Evolutionary conservation across 1,140 invertebrate genomes (phyloP).

Genomic region (Zaprionus inermis): DNA sequence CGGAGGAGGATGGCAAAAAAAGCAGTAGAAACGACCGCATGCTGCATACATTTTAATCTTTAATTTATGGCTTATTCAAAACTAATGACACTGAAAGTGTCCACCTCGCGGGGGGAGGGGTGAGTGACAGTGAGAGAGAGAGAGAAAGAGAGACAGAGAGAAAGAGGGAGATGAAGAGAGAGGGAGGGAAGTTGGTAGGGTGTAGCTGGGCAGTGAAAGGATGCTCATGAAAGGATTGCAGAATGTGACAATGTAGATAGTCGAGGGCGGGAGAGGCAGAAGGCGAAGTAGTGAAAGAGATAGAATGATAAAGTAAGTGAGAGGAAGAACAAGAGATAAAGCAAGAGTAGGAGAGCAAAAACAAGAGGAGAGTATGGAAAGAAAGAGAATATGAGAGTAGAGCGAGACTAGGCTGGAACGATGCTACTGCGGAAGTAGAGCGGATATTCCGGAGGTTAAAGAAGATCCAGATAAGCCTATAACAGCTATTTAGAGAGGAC

Average conservation of each 20-base stretch:
- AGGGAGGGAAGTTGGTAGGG: not conserved
- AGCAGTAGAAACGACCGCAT: constrained; percentile 26
- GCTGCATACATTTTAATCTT: constrained; percentile 70
- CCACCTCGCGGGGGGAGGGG: constrained; percentile 7
- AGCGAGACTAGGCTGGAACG: too few species aligned
- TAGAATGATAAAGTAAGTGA: not conserved
- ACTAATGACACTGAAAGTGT: constrained; percentile 78
- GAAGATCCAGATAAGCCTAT: too few species aligned
- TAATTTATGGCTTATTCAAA: constrained; percentile 82
- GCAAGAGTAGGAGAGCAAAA: not conserved
- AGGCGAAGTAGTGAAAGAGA: not conserved
- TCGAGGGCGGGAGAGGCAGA: not conserved
- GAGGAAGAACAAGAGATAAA: not conserved
- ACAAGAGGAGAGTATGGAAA: not conserved
- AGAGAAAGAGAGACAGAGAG: not conserved
- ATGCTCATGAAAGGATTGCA: not conserved
- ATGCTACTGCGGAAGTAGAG: too few species aligned
- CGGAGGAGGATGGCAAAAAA: constrained; percentile 8
- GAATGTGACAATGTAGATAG: not conserved
- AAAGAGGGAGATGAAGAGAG: not conserved
- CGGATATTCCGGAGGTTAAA: too few species aligned
- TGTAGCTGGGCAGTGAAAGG: not conserved
- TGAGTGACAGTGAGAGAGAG: not conserved
- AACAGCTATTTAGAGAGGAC: too few species aligned
- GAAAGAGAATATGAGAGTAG: not conserved